These are phyloP conservation scores for Xylocampa areola DNA, from an alignment of 2,888 invertebrate species.

Conservation along the genomic window DNA sequence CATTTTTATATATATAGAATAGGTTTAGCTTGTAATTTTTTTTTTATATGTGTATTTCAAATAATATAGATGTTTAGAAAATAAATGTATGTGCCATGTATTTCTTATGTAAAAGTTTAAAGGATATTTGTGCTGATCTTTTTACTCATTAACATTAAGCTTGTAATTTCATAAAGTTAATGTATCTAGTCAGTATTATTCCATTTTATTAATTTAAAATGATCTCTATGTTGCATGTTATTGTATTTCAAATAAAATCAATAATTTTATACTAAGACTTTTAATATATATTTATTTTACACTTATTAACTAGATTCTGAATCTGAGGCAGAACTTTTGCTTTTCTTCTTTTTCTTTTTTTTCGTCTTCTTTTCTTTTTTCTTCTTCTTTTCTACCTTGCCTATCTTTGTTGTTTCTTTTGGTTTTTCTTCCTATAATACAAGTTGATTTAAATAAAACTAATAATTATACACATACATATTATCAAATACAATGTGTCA, in stretches of 20 bases:
- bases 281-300: constrained; percentile 13
- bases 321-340: constrained; percentile 72
- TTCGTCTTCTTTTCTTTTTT: constrained; percentile 82
- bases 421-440: constrained; percentile 64
- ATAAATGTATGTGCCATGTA: constrained; percentile 24
- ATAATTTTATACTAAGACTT: constrained; percentile 11
- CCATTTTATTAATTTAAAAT: constrained; percentile 34
- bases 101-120: constrained; percentile 15
- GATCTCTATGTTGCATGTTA: constrained; percentile 45
- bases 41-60: constrained; percentile 13
- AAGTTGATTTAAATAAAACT: not conserved
- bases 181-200: constrained; percentile 40
- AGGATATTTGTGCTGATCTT: constrained; percentile 22
- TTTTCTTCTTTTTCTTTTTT: constrained; percentile 80
- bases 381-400: constrained; percentile 76
- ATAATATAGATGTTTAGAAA: constrained; percentile 33
- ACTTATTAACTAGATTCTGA: constrained; percentile 63
- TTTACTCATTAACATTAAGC: constrained; percentile 10
- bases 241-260: constrained; percentile 34
- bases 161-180: constrained; percentile 3
- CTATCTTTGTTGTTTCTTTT: constrained; percentile 60
- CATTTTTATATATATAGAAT: too few relatives aligned
- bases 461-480: constrained; percentile 4
- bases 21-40: not conserved
- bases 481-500: too few relatives aligned